These are phyloP conservation scores for Echinarachnius parma DNA, from an alignment of 53 echinoderm and acorn worm species.

Conservation along the genomic window DNA sequence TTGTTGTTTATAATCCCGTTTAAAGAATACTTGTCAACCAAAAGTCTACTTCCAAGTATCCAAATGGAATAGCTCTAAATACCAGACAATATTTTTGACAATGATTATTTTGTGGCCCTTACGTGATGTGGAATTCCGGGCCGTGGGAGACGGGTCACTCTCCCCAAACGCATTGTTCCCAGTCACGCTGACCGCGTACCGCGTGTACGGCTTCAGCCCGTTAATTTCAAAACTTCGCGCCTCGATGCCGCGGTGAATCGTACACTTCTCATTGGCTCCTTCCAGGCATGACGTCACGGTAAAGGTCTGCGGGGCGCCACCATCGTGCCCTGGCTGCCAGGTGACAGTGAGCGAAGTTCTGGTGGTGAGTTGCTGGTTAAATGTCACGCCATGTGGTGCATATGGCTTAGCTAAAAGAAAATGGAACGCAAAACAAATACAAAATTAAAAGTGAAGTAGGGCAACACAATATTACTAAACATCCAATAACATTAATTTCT, in stretches of 20 bases:
- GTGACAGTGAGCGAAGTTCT: conserved; percentile 13
- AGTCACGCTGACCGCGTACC: conserved; percentile 11
- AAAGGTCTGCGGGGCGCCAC: conserved; percentile 25
- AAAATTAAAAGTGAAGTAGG: too few relatives aligned
- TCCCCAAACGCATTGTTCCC: conserved; percentile 28
- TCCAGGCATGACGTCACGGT: conserved; percentile 28
- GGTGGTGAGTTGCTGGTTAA: conserved; percentile 1
- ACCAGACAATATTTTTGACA: too few relatives aligned
- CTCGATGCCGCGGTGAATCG: conserved; percentile 1
- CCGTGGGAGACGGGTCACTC: conserved; percentile 2
- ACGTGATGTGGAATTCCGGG: conserved; percentile 28
- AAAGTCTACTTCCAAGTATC: too few relatives aligned
- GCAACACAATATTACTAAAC: too few relatives aligned
- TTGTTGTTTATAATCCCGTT: too few relatives aligned
- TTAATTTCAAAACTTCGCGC: background rate
- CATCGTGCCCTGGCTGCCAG: conserved; percentile 35
- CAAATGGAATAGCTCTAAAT: too few relatives aligned
- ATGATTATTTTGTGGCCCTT: background rate
- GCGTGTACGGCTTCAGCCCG: conserved; percentile 14
- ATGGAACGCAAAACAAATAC: too few relatives aligned
- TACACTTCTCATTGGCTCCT: conserved; percentile 16
- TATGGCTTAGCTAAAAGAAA: conserved; percentile 25
- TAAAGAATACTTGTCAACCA: too few relatives aligned
- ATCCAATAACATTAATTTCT: too few relatives aligned
- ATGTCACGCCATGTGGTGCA: background rate